Evolutionary conservation across 1,140 invertebrate species (phyloP), one percentile per base, ranked within the genome.

Genomic region (Lepidurus couesii): DNA sequence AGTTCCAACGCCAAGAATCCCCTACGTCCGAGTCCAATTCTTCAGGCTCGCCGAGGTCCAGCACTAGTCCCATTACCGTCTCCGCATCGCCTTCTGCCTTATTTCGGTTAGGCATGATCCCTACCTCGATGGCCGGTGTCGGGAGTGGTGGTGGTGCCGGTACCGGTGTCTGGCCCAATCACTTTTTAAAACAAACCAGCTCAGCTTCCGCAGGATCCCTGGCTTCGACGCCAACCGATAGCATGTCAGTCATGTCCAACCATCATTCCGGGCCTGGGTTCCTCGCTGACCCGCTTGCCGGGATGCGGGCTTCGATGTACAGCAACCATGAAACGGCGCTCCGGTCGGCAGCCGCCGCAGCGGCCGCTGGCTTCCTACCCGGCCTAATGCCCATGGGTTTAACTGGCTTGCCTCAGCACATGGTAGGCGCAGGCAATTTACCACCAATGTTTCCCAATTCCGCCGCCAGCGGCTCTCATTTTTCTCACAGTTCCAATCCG

Each of bases 401-500:
- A 16, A 21, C 16, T 6, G 53, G 53, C 16, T 65, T 65, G 21
- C 53, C 53, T 65, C 53, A 21, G 21, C 53, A 65, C 53, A 65
- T 65, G 53, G 53, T 65, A n/a, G 53, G 53, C 53, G 8, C 53
- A 16, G 53, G 53, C 0, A 65, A 21, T 21, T 65, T 65, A 21
- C 4, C 6, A 16, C 53, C 53, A 21, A 65, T 65, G 53, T 65
- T 65, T 65, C 13, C 53, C 53, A 65, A 65, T 65, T n/a, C 53
- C 16, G 53, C 16, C 16, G 53, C 13, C 21, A 16, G 16, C 16
- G 53, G 53, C 13, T n/a, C 53, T 65, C 9, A 79, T 82, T 10
- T 82, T 82, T 9, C 82, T 78, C 7, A 80, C 80, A 44, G 45
- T 42, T 74, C 43, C 10, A 4, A 80, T 53, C 75, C 74, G 21